A percentile compares a stretch with the other conserved stretches of the same genome.
These are phyloP conservation scores for Gambusia affinis DNA, from an alignment of 2,113 vertebrate genomes.

Conservation along the genomic window DNA sequence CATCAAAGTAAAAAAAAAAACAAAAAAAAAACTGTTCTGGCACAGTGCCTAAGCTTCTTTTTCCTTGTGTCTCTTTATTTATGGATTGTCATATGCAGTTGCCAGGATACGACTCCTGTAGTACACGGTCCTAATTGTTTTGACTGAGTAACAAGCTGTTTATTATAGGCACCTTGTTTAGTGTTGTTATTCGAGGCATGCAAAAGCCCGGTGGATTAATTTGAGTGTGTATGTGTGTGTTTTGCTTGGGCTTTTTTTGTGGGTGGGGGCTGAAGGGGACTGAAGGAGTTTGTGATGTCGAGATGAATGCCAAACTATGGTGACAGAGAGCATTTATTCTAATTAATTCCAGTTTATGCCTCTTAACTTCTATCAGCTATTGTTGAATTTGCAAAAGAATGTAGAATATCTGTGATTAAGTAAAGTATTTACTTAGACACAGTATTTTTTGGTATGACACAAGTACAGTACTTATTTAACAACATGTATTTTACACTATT, in stretches of 20 bases:
- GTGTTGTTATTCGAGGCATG: conserved; percentile 68
- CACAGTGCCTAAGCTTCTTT: conserved; percentile 26
- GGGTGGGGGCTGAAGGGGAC: neutral
- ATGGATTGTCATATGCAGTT: conserved; percentile 50
- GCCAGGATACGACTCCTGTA: conserved; percentile 67
- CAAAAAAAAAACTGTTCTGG: conserved; percentile 51
- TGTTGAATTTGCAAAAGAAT: neutral
- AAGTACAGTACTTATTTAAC: too few relatives aligned
- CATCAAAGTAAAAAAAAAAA: conserved; percentile 47
- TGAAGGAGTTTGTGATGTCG: conserved; percentile 9
- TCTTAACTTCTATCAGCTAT: neutral
- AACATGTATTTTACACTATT: too few relatives aligned
- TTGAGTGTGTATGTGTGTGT: conserved; percentile 9
- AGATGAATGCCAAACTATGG: neutral
- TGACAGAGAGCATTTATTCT: neutral
- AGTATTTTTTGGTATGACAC: too few relatives aligned
- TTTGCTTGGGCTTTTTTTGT: too few relatives aligned
- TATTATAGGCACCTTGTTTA: conserved; percentile 69
- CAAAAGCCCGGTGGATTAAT: conserved; percentile 54
- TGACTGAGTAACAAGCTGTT: conserved; percentile 72
- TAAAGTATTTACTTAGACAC: too few relatives aligned
- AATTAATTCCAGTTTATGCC: neutral
- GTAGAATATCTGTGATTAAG: too few relatives aligned
- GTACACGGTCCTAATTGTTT: conserved; percentile 70
- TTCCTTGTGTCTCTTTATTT: conserved; percentile 48